Conservation (phyloP, 2,888 invertebrate species). For the Philonicus albiceps region DNA sequence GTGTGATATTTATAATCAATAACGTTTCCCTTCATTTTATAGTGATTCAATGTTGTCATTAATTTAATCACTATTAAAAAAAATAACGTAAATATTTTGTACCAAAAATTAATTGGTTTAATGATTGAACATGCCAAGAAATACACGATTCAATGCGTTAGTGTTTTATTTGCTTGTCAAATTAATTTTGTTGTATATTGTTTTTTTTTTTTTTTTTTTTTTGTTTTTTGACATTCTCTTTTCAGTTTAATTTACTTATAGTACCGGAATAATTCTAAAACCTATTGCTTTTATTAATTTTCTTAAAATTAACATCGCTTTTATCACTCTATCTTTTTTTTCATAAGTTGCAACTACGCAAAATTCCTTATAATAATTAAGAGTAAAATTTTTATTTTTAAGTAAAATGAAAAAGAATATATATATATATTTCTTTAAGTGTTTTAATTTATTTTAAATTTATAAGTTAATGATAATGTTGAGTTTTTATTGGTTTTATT, state of each 20-base stretch:
- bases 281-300: slow-evolving; percentile 44
- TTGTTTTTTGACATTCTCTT: background rate
- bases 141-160: slow-evolving; percentile 19
- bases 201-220: no score
- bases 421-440: background rate
- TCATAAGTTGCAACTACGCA: slow-evolving; percentile 5
- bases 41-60: background rate
- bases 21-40: background rate
- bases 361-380: background rate
- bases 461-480: background rate
- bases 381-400: background rate
- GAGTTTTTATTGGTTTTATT: slow-evolving; percentile 35
- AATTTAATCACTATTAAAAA: background rate
- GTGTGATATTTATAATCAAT: slow-evolving; percentile 1
- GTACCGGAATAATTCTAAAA: slow-evolving; percentile 46
- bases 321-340: slow-evolving; percentile 45
- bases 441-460: background rate
- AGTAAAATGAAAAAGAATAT: background rate
- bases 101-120: background rate
- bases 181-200: slow-evolving; percentile 21
- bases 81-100: background rate
- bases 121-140: background rate
- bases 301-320: slow-evolving; percentile 50
- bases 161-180: slow-evolving; percentile 33
- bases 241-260: slow-evolving; percentile 25